phyloP scores from a whole-genome alignment of 2,888 invertebrate genomes.

The Xanthorhoe designata region DNA sequence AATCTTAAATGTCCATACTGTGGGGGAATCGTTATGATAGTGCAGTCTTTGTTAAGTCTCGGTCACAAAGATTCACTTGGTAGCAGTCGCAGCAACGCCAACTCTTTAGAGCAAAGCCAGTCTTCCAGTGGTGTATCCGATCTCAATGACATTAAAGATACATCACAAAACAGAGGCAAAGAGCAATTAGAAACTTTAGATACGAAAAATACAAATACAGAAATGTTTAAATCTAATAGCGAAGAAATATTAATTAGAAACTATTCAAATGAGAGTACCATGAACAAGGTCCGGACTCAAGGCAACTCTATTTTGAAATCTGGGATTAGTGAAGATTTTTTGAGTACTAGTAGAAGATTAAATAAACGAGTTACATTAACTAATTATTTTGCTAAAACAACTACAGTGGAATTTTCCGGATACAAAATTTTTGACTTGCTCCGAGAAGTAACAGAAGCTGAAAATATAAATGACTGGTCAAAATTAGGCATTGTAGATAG shows the following conservation, averaged over 20 bases:
- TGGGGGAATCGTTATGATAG: constrained; percentile 71
- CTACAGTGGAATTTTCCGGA: constrained; percentile 43
- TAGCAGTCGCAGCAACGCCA: constrained; percentile 3
- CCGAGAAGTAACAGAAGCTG: constrained; percentile 68
- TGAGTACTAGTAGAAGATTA: constrained; percentile 42
- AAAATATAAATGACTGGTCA: constrained; percentile 65
- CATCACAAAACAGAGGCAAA: constrained; percentile 14
- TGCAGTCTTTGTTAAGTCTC: constrained; percentile 56
- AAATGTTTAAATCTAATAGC: constrained; percentile 21
- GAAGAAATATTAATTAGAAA: constrained; percentile 26
- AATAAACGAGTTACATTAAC: constrained; percentile 72
- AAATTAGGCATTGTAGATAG: constrained; percentile 68
- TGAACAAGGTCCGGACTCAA: constrained; percentile 43
- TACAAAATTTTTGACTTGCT: constrained; percentile 64
- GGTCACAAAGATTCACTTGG: constrained; percentile 22
- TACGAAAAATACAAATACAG: constrained; percentile 4
- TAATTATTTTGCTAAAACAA: constrained; percentile 41
- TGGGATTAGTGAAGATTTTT: constrained; percentile 41
- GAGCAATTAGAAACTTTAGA: constrained; percentile 13
- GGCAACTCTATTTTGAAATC: constrained; percentile 64
- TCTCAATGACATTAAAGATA: constrained; percentile 11
- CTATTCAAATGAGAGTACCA: constrained; percentile 11
- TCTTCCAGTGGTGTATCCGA: constrained; percentile 25
- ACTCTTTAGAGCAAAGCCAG: background rate
- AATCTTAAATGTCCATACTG: constrained; percentile 82